Evolutionary conservation across 2,888 invertebrate species (phyloP).

Genomic region (Yponomeuta cagnagella): DNA sequence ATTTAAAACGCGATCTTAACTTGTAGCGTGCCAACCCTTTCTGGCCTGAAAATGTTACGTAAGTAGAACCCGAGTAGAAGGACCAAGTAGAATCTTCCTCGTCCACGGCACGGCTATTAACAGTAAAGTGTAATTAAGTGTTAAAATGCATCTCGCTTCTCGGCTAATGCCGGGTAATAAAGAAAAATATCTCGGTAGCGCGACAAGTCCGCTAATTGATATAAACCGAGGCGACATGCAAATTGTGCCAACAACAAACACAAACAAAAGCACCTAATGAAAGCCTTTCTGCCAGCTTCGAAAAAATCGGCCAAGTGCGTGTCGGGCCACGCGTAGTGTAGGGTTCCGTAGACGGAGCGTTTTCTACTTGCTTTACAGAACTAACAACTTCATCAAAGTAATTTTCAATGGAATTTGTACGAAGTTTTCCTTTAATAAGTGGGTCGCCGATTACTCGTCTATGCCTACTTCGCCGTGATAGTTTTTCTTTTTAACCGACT

Average conservation of each 20-base stretch:
- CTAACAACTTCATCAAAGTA: too few relatives aligned
- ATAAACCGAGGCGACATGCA: slow-evolving; percentile 69
- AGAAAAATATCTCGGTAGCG: slow-evolving; percentile 57
- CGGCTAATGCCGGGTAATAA: slow-evolving; percentile 65
- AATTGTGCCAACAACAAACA: slow-evolving; percentile 29
- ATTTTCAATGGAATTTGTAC: too few relatives aligned
- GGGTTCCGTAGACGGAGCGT: too few relatives aligned
- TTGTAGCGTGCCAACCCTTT: too few relatives aligned
- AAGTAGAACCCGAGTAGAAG: neutral
- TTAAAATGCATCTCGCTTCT: slow-evolving; percentile 2
- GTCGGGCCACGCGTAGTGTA: too few relatives aligned
- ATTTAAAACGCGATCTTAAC: too few relatives aligned
- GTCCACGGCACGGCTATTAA: neutral
- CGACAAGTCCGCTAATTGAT: slow-evolving; percentile 62
- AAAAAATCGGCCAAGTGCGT: neutral
- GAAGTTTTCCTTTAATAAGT: too few relatives aligned
- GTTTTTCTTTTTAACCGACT: too few relatives aligned
- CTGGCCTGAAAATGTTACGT: too few relatives aligned
- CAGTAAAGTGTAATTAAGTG: slow-evolving; percentile 3
- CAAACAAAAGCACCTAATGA: neutral
- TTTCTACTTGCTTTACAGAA: too few relatives aligned
- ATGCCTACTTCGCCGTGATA: too few relatives aligned
- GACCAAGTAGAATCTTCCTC: neutral
- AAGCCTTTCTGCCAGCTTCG: neutral
- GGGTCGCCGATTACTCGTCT: too few relatives aligned